Conservation (phyloP, 2,888 invertebrate genomes). For the Cosmorhoe ocellata region DNA sequence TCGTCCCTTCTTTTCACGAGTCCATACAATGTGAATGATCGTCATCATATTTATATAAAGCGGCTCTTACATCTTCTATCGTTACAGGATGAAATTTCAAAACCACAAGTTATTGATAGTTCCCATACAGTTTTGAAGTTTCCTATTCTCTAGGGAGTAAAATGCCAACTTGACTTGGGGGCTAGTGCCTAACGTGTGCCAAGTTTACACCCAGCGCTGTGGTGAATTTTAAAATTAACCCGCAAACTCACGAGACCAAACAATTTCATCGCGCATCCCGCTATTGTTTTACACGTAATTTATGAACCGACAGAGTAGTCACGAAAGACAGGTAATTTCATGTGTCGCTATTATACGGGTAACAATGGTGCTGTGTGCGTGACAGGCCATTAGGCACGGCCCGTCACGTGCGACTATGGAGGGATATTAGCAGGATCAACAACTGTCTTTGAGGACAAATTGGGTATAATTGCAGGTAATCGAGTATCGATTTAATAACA, state of each 20-base stretch:
- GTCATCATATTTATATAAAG: too few relatives aligned
- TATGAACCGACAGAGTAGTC: constrained; percentile 55
- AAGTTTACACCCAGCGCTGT: too few relatives aligned
- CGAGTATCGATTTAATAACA: too few relatives aligned
- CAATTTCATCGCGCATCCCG: constrained; percentile 10
- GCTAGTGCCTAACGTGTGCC: too few relatives aligned
- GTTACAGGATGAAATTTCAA: too few relatives aligned
- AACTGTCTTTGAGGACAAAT: constrained; percentile 14
- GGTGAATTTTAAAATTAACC: neutral
- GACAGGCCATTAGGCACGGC: constrained; percentile 70
- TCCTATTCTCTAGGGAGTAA: too few relatives aligned
- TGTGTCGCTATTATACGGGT: constrained; percentile 59
- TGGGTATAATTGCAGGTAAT: constrained; percentile 1
- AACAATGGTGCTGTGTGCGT: constrained; percentile 67
- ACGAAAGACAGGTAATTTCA: constrained; percentile 72
- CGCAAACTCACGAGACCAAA: neutral
- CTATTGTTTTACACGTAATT: constrained; percentile 52
- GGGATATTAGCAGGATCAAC: constrained; percentile 2
- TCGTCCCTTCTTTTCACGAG: too few relatives aligned
- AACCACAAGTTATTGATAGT: too few relatives aligned
- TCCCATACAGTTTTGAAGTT: too few relatives aligned
- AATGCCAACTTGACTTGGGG: too few relatives aligned
- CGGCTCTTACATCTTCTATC: too few relatives aligned
- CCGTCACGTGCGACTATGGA: constrained; percentile 39
- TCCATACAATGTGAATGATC: too few relatives aligned